Evolutionary conservation across 2,888 invertebrate genomes (phyloP), one percentile per base, ranked within the genome.

Genomic region (Cecidostiba fungosa): DNA sequence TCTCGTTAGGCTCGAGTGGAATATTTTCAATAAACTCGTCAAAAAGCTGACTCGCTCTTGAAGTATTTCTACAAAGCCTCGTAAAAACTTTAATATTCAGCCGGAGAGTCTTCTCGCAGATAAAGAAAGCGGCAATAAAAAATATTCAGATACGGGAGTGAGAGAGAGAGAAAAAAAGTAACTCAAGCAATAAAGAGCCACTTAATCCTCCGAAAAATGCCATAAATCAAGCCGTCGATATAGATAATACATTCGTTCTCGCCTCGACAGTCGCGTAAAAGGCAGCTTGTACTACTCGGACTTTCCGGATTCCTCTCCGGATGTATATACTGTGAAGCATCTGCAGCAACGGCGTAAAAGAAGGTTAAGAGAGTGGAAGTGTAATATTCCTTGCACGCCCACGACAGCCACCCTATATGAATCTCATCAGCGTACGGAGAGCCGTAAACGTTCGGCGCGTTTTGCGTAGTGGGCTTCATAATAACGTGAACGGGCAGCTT

Each of bases 151-250:
- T 23, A 26, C 66, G 62, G 23, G 50, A 23, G 14, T 54, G 62
- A 32, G 43, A 74, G 50, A 77, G 29, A 19, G 16, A 76, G 6
- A 76, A n/a, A 59, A 76, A 77, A 72, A 77, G 12, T 73, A 77
- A 50, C 59, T 76, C 72, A 36, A 3, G 84, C 82, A 82, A 83
- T 82, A 79, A 84, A 84, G 84, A 82, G 78, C 59, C 84, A 82
- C 82, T 85, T 85, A 85, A 86, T 79, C 82, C 79, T 79, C 77
- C 72, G 80, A 85, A 86, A 86, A 86, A 85, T 77, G 85, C 72
- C 84, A 79, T 84, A 86, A 86, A 86, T 86, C 82, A 85, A 62
- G 54, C 23, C 50, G 70, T 77, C 77, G 86, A 86, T 85, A 85
- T 85, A 85, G 85, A 86, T 82, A 85, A 86, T 82, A 82, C 84